Base-by-base conservation (phyloP, 2,797 vertebrate species). In the Scolopax bukidnonensis region DNA sequence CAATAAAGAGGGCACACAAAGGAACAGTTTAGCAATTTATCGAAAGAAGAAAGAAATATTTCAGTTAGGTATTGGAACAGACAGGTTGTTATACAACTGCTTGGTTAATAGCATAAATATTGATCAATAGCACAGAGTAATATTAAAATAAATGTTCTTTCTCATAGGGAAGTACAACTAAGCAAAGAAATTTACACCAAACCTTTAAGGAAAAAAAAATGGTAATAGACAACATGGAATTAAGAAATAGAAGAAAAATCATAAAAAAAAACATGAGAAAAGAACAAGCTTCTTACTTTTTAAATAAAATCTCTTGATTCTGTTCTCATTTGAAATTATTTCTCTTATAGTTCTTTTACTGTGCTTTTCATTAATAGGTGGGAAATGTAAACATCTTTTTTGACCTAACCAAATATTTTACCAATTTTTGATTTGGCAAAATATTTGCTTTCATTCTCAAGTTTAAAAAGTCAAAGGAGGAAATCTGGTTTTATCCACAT, bases 81-180 rank as follows among this genome's bases (percentile, higher is more conserved):
- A 56, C 76, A 93, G 76, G 20, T 54, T 78, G 56, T 53, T 88
- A 74, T 32, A 90, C 79, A 84, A 45, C 33, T 61, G 45, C 32
- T 61, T 78, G 53, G 75, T 78, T 86, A 95, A 86, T 20, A 82
- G 65, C 45, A 81, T 64, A 91, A 94, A 65, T 90, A 86, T 54
- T 91, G 79, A 94, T 91, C 87, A 93, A 71, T 33, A 86, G 9
- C 25, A 75, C 21, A 1, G 3, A 79, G 16, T 23, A 38, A 71
- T 71, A 81, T 68, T 71, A 75, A 85, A 93, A 87, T 53, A 68
- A 28, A 68, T 89, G 64, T 33, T 88, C 45, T 47, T 85, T 84
- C 41, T 65, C 16, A 87, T 3, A 17, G 9, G 33, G 38, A 60
- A 12, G 8, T 61, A 84, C 40, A 75, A 32, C 14, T 33, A 61